Evolutionary conservation across 2,113 vertebrate genomes (phyloP).

Genomic region (Copsychus sechellarum): DNA sequence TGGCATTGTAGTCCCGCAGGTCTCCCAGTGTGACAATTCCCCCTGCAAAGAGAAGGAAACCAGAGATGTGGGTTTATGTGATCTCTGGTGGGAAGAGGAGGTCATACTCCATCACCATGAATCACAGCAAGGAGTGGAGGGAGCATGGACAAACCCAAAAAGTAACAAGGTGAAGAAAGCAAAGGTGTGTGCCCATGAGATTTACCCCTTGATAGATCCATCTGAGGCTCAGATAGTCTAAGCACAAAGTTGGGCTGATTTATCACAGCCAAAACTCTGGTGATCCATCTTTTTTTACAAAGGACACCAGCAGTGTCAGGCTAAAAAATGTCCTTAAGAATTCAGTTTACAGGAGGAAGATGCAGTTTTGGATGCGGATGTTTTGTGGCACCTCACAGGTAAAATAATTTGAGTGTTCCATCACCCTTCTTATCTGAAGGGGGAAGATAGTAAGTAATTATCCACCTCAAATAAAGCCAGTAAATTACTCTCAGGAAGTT

Average conservation of each 20-base stretch:
- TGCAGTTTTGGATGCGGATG: not conserved
- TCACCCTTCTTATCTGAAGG: not conserved
- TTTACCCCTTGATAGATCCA: not conserved
- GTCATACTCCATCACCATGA: not conserved
- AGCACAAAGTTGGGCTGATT: not conserved
- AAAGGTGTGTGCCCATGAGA: not conserved
- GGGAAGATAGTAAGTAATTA: not conserved
- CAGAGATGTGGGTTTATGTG: not conserved
- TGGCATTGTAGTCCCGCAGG: conserved; percentile 78
- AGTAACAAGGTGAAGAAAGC: not conserved
- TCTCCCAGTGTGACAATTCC: conserved; percentile 89
- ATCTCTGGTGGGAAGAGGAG: not conserved
- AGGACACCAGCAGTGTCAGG: not conserved
- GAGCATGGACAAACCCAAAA: not conserved
- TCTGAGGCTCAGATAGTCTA: not conserved
- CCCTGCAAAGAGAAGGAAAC: conserved; percentile 73
- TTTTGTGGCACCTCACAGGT: not conserved
- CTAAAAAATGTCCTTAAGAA: not conserved
- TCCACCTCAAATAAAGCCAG: not conserved
- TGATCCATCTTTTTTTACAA: not conserved
- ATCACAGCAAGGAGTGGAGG: not conserved
- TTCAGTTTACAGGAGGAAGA: not conserved
- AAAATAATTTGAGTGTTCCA: not conserved
- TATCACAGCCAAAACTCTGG: not conserved
- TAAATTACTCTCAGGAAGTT: not conserved